Percentiles rank a stretch among this genome's conserved stretches.
phyloP scores from a whole-genome alignment of 2,797 vertebrate species.

The Alcedo atthis region DNA sequence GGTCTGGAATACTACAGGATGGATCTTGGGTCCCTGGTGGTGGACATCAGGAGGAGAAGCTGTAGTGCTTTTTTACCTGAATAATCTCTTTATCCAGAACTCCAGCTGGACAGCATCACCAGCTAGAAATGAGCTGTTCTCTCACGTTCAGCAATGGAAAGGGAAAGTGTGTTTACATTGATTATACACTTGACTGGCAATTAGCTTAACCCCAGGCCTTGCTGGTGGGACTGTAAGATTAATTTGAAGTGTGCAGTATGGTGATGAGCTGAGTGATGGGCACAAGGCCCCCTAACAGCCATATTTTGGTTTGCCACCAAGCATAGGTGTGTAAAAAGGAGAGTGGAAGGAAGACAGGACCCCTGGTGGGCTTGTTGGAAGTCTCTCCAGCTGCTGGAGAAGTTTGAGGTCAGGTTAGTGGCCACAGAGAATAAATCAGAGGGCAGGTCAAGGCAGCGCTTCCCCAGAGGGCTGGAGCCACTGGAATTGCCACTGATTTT shows the following conservation, averaged over 20 bases:
- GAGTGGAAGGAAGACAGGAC: background rate
- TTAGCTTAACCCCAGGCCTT: background rate
- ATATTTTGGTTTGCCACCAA: background rate
- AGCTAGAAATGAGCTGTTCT: background rate
- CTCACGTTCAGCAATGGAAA: background rate
- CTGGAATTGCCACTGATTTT: background rate
- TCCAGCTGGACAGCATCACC: background rate
- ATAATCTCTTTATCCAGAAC: background rate
- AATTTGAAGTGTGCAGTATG: background rate
- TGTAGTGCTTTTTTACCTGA: background rate
- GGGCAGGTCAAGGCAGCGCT: background rate
- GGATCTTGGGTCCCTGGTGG: background rate
- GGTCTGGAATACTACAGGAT: background rate
- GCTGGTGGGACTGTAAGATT: background rate
- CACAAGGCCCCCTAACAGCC: background rate
- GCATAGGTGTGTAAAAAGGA: background rate
- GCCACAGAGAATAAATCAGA: background rate
- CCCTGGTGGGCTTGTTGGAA: accelerated
- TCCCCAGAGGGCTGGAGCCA: background rate
- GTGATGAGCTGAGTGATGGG: background rate
- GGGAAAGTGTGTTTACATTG: background rate
- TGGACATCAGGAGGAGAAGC: background rate
- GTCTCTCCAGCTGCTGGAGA: background rate
- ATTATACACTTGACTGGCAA: background rate
- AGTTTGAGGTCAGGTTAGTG: background rate